Percentiles rank a stretch among this genome's conserved stretches.
Evolutionary conservation across 1,140 invertebrate genomes (phyloP).

Genomic region (Trichonephila clavata): DNA sequence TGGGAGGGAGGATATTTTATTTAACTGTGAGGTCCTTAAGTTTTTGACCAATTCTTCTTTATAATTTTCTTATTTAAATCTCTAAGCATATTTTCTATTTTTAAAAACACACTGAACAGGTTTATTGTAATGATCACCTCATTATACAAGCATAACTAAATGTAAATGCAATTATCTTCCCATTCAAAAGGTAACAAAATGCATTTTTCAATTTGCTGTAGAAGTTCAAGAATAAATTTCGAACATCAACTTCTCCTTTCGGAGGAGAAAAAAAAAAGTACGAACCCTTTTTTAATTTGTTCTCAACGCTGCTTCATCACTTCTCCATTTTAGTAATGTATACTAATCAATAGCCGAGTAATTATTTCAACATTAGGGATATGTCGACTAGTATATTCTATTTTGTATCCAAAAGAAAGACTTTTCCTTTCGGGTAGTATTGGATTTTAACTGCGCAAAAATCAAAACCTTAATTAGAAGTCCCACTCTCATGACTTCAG

Average conservation of each 20-base stretch:
- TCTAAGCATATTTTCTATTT: too few relatives aligned
- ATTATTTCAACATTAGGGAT: constrained; percentile 32
- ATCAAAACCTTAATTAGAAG: constrained; percentile 57
- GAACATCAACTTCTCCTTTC: neutral
- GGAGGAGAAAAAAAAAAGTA: neutral
- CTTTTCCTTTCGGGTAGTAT: neutral
- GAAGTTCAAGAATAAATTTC: too few relatives aligned
- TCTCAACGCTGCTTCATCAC: neutral
- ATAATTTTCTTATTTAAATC: too few relatives aligned
- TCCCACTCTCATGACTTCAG: neutral
- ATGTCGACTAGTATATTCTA: neutral
- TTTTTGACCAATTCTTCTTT: too few relatives aligned
- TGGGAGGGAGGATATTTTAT: too few relatives aligned
- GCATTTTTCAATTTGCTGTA: too few relatives aligned
- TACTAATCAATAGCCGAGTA: neutral
- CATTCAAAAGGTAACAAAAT: too few relatives aligned
- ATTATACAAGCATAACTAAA: too few relatives aligned
- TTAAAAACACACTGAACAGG: too few relatives aligned
- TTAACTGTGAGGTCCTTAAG: too few relatives aligned
- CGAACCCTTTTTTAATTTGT: neutral
- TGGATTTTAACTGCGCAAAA: constrained; percentile 17
- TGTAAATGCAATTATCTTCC: too few relatives aligned
- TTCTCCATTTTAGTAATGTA: constrained; percentile 11
- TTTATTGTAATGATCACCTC: too few relatives aligned
- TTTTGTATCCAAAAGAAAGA: neutral